Evolutionary conservation across 2,888 invertebrate species (phyloP).

Genomic region (Chymomyza amoena): DNA sequence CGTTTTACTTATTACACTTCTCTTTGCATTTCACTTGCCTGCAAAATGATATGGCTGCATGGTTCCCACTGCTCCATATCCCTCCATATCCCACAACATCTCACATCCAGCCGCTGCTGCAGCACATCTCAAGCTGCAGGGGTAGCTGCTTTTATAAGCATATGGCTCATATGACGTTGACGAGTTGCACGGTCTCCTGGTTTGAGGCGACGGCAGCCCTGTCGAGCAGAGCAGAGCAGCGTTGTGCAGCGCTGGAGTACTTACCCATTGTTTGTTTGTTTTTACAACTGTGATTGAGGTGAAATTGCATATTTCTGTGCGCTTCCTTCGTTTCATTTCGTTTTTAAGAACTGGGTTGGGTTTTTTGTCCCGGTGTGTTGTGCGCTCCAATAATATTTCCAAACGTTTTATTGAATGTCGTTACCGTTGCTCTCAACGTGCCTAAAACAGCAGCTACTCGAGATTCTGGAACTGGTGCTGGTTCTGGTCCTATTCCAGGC

Average conservation of each 20-base stretch:
- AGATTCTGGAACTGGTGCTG: background rate
- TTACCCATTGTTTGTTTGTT: conserved; percentile 65
- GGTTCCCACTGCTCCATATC: background rate
- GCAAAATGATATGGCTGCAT: conserved; percentile 32
- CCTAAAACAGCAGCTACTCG: no score
- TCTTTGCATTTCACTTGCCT: conserved; percentile 40
- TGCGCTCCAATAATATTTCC: conserved; percentile 52
- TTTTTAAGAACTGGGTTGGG: conserved; percentile 17
- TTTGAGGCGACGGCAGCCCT: conserved; percentile 3
- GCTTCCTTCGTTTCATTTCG: conserved; percentile 57
- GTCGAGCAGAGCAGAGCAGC: background rate
- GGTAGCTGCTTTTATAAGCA: conserved; percentile 23
- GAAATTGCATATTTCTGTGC: conserved; percentile 70
- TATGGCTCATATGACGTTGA: conserved; percentile 44
- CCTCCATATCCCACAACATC: background rate
- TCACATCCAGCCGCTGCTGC: background rate
- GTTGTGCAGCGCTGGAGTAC: background rate
- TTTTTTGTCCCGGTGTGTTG: conserved; percentile 3
- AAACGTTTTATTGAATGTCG: conserved; percentile 70
- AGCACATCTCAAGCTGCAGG: background rate
- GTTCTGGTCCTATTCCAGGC: background rate
- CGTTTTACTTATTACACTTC: conserved; percentile 43
- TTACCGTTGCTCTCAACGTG: conserved; percentile 33
- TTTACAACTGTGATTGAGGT: conserved; percentile 71
- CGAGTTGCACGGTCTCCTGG: background rate